Base-by-base conservation (phyloP, 1,140 invertebrate species). In the Plectus sambesii region DNA sequence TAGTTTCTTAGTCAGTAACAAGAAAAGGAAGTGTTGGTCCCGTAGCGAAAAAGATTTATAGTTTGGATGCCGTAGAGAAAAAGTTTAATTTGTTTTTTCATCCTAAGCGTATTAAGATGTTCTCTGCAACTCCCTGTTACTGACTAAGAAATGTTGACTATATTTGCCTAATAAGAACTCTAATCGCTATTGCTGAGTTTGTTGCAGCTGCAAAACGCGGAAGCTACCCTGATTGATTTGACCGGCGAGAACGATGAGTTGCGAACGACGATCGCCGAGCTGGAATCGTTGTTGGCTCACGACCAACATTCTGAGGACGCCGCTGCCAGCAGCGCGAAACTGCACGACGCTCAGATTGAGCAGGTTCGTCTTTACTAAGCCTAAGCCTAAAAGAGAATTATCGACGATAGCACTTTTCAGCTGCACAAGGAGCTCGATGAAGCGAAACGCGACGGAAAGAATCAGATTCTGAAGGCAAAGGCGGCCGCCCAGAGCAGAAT, bases 401-500 rank as follows among this genome's bases (percentile, higher is more conserved):
- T 37, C 5, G 20, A 50, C 40, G 20, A 47, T 19, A 5, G 33
- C 4, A 29, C 12, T 55, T 50, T 41, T 50, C 41, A 59, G 51
- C 57, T 58, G 5, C 42, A 58, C 54, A 51, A 56, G 35, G 51
- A 59, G 22, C 42, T 43, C 1, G 38, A 56, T 5, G 47, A 54
- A 12, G 36, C 44, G 1, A 38, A 46, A 25, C 35, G 26, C 17
- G 60, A 63, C 20, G 58, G 45, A 0, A 55, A 49, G 6, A 49
- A 48, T 6, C 49, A 57, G 20, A 51, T 49, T 19, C 30, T 66
- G 22, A 62, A 61, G 20, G 63, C 60, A 1, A 48, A 58, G 19
- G 63, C 66, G 3, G 60, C 55, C 5, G 60, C 63, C 8, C 57
- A 61, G 6, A 58, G 57, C 6, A 44, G 59, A 24, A 60, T 66